Percentiles rank a stretch among this genome's conserved stretches.
phyloP scores from a whole-genome alignment of 1,140 invertebrate genomes.

The Procambarus clarkii region DNA sequence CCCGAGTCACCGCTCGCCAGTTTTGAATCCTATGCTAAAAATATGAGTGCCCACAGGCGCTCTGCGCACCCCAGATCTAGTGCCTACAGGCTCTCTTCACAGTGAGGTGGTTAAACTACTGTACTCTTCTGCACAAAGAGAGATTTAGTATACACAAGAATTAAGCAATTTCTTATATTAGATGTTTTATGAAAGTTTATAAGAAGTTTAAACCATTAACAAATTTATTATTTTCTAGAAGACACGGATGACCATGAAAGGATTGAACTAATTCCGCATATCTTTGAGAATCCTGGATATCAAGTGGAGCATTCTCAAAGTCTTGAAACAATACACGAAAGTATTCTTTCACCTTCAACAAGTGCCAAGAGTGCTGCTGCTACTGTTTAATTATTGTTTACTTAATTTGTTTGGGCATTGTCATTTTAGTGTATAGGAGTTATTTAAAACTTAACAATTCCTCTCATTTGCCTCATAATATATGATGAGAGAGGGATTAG shows the following conservation, averaged over 20 bases:
- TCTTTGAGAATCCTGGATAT: slow-evolving; percentile 61
- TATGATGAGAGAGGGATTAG: neutral
- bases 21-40: no score
- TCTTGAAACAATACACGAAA: slow-evolving; percentile 40
- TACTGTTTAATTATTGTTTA: neutral
- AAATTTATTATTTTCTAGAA: slow-evolving; percentile 8
- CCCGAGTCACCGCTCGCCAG: no score
- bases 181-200: no score
- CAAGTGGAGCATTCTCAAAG: slow-evolving; percentile 11
- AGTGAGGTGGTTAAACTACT: no score
- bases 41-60: no score
- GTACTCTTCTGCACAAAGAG: no score
- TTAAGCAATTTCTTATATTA: no score
- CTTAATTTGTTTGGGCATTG: neutral
- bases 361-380: slow-evolving; percentile 28
- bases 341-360: slow-evolving; percentile 26
- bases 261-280: slow-evolving; percentile 61
- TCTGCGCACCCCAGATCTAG: no score
- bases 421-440: slow-evolving; percentile 2
- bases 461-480: neutral
- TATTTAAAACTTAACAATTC: neutral
- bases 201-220: neutral
- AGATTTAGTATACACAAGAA: no score
- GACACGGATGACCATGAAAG: slow-evolving; percentile 37
- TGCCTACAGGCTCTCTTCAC: no score